Base-by-base conservation (phyloP, 1,140 invertebrate species). In the Calosoma granatense region DNA sequence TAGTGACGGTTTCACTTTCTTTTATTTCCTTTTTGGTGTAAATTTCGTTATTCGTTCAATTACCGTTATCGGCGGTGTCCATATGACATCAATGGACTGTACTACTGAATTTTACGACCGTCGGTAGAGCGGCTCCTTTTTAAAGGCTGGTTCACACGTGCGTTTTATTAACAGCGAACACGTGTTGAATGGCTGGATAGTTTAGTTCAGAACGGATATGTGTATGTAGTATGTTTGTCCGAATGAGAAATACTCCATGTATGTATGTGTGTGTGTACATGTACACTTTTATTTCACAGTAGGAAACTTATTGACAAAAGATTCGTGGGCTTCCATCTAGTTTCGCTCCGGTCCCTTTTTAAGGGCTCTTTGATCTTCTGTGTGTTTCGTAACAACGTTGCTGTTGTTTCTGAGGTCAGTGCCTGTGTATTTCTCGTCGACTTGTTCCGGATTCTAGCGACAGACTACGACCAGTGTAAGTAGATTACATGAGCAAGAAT, bases 81-180 rank as follows among this genome's bases (percentile, higher is more conserved):
- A n/a, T n/a, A n/a, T n/a, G n/a, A n/a, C n/a, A n/a, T n/a, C n/a
- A n/a, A n/a, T n/a, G n/a, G n/a, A n/a, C n/a, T n/a, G n/a, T n/a
- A n/a, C n/a, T n/a, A n/a, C n/a, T n/a, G n/a, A 36, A 47, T 47
- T 47, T 47, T 47, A 47, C 17, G 41, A 3, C 41, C 17, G 9
- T 9, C 3, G 17, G 17, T 47, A 17, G 41, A 47, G 9, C 41
- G 15, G 4, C n/a, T n/a, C n/a, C 26, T 17, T 47, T 47, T 47
- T 47, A 17, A 17, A 47, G 41, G 9, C 17, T 6, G 15, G 15
- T 47, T 47, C 41, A 47, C 41, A 47, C 41, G 41, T 47, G 41
- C 41, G 41, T 47, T 47, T 47, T 47, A 47, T 47, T 47, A 47
- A 47, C 6, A 12, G 41, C 17, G 17, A 17, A 47, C 41, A 47